Evolutionary conservation across 2,113 vertebrate species (phyloP).

Genomic region (Neopipo cinnamomea): DNA sequence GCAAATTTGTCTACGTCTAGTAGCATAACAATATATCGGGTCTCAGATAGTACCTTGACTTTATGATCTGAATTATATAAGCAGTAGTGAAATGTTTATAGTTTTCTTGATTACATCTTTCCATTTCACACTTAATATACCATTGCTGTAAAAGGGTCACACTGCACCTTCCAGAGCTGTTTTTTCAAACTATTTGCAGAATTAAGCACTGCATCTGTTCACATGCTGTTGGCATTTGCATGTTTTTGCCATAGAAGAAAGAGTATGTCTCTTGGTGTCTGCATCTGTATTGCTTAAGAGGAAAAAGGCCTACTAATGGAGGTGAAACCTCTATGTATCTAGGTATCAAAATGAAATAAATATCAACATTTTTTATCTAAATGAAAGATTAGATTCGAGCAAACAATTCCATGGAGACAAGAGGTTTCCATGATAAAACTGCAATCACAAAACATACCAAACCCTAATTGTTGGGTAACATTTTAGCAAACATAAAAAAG

Average conservation of each 20-base stretch:
- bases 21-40: background rate
- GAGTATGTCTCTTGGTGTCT: background rate
- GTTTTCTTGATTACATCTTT: background rate
- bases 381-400: background rate
- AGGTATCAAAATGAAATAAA: background rate
- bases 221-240: background rate
- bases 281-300: background rate
- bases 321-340: background rate
- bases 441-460: background rate
- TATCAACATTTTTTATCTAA: background rate
- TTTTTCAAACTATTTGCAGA: background rate
- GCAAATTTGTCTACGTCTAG: background rate
- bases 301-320: background rate
- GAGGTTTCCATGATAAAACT: background rate
- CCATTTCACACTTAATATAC: constrained; percentile 10
- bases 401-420: background rate
- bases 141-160: background rate
- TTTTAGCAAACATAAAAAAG: background rate
- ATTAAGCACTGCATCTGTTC: background rate
- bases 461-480: background rate
- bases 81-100: background rate
- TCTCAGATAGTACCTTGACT: background rate
- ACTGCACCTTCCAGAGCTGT: background rate
- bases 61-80: background rate
- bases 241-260: background rate